phyloP scores from a whole-genome alignment of 2,113 vertebrate genomes.

The Daubentonia madagascariensis region DNA sequence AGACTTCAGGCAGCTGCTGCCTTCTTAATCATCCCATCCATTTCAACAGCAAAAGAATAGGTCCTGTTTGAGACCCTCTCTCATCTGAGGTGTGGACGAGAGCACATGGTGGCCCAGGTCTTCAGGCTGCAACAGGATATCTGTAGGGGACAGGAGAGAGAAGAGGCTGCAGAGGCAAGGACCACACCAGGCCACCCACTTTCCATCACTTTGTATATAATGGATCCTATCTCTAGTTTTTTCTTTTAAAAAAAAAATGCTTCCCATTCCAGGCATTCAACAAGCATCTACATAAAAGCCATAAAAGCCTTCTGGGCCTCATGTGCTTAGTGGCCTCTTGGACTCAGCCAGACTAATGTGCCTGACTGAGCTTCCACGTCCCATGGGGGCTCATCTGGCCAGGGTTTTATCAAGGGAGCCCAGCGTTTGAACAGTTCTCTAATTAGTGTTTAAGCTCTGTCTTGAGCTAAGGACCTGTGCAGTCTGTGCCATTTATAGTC shows the following conservation, averaged over 20 bases:
- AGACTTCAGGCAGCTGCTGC: neutral
- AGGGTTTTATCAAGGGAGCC: slow-evolving; percentile 33
- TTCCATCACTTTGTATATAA: neutral
- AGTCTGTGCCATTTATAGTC: neutral
- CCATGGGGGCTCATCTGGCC: neutral
- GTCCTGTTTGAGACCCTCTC: neutral
- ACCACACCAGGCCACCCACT: neutral
- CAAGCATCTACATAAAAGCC: neutral
- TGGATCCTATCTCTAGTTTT: neutral
- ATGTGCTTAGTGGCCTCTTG: neutral
- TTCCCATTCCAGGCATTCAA: neutral
- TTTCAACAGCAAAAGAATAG: neutral
- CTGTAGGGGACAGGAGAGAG: neutral
- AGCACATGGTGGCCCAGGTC: too few species aligned
- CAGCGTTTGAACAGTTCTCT: slow-evolving; percentile 43
- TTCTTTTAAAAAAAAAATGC: neutral
- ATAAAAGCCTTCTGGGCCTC: neutral
- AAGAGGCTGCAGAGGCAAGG: neutral
- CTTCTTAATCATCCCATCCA: neutral
- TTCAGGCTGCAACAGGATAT: too few species aligned
- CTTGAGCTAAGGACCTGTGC: slow-evolving; percentile 15
- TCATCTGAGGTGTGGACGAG: neutral
- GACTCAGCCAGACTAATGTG: neutral
- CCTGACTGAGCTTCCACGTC: neutral
- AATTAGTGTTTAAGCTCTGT: slow-evolving; percentile 49